These are phyloP conservation scores for Morinoia aosen DNA, from an alignment of 2,888 invertebrate genomes.

Conservation along the genomic window DNA sequence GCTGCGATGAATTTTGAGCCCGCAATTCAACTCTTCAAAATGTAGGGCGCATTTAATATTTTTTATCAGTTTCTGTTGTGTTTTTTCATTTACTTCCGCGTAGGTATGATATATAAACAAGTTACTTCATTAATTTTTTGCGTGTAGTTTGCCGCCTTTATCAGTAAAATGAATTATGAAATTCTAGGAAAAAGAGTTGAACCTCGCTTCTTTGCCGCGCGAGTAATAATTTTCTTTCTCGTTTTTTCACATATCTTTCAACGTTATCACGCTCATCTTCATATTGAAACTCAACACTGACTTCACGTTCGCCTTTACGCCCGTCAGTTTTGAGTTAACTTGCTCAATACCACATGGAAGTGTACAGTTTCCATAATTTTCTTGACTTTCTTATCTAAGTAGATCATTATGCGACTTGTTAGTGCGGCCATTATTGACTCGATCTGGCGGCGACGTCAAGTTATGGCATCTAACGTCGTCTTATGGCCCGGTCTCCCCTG, in stretches of 20 bases:
- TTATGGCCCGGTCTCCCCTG: neutral
- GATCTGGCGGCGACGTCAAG: slow-evolving; percentile 12
- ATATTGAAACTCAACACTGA: neutral
- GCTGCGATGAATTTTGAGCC: no score
- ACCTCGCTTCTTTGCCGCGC: neutral
- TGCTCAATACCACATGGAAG: neutral
- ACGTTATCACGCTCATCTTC: neutral
- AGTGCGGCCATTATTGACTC: neutral
- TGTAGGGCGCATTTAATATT: no score
- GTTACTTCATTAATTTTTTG: no score
- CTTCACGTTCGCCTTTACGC: neutral
- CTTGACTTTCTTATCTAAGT: neutral
- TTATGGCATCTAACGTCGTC: neutral
- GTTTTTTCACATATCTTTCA: neutral
- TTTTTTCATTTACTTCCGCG: no score
- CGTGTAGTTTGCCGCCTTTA: no score
- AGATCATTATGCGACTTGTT: slow-evolving; percentile 12
- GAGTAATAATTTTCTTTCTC: neutral
- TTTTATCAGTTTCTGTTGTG: no score
- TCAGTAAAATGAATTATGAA: neutral
- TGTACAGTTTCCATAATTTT: neutral
- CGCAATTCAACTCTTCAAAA: neutral
- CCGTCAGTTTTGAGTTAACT: neutral
- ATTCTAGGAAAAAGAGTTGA: neutral
- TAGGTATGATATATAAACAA: no score